A percentile compares a stretch with the other conserved stretches of the same genome.
These are phyloP conservation scores for Thamnophis sirtalis DNA, from an alignment of 2,113 vertebrate species.

Conservation along the genomic window DNA sequence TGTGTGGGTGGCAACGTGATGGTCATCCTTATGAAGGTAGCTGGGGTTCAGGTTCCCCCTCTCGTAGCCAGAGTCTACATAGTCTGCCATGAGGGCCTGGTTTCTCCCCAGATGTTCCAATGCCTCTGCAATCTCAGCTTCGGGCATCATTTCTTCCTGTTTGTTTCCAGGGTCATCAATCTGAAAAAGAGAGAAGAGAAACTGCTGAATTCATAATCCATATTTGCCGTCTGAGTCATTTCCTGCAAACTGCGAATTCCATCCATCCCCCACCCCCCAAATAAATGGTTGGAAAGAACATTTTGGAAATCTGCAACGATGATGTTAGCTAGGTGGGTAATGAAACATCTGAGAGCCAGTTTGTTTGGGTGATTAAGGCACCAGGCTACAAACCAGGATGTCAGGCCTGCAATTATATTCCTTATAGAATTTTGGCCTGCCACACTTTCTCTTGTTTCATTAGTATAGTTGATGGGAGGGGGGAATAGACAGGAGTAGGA, in stretches of 20 bases:
- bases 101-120: slow-evolving; percentile 65
- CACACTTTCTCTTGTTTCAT: too few species aligned
- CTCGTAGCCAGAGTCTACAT: slow-evolving; percentile 61
- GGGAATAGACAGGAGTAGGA: too few species aligned
- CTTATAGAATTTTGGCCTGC: too few species aligned
- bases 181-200: slow-evolving; percentile 57
- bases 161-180: slow-evolving; percentile 68
- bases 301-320: neutral
- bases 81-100: slow-evolving; percentile 72
- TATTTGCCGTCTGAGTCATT: neutral
- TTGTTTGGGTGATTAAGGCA: neutral
- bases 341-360: neutral
- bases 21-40: slow-evolving; percentile 53
- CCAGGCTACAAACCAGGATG: neutral
- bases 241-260: too few species aligned
- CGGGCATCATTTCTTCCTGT: slow-evolving; percentile 55
- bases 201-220: neutral
- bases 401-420: too few species aligned
- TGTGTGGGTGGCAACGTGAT: slow-evolving; percentile 50
- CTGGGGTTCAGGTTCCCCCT: slow-evolving; percentile 68
- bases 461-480: too few species aligned
- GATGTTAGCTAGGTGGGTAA: neutral
- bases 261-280: neutral
- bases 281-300: neutral
- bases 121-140: slow-evolving; percentile 11